A percentile compares a stretch with the other conserved stretches of the same genome.
Evolutionary conservation across 2,797 vertebrate genomes (phyloP).

Genomic region (Platalea minor): DNA sequence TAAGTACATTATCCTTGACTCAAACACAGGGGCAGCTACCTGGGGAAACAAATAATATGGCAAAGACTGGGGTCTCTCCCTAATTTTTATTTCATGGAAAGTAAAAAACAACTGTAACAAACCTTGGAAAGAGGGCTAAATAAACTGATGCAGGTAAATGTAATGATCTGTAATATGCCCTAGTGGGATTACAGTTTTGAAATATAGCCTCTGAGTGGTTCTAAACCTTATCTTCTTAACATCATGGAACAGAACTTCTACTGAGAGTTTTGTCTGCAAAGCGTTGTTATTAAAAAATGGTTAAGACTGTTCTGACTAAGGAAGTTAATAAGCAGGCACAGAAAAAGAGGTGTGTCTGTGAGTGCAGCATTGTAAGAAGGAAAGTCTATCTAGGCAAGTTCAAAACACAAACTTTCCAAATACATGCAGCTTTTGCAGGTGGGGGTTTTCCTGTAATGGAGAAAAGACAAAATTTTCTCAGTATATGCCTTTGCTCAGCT

Average conservation of each 20-base stretch:
- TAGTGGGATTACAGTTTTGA: background rate
- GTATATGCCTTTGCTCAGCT: background rate
- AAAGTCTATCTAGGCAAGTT: background rate
- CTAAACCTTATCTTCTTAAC: background rate
- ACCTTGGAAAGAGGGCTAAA: background rate
- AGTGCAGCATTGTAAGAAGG: background rate
- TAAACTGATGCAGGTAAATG: background rate
- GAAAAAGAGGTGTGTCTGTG: background rate
- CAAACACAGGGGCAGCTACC: background rate
- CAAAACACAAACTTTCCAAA: background rate
- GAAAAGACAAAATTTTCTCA: background rate
- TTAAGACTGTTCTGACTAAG: background rate
- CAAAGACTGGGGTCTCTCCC: background rate
- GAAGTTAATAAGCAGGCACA: background rate
- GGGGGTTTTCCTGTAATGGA: background rate
- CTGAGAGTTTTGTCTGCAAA: background rate
- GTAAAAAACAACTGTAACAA: background rate
- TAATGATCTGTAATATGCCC: background rate
- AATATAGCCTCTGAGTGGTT: background rate
- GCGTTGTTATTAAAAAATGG: background rate
- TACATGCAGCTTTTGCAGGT: background rate
- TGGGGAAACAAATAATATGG: background rate
- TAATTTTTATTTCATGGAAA: background rate
- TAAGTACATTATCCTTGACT: background rate
- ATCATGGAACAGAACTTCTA: background rate